Percentiles rank a stretch among this genome's conserved stretches.
These are phyloP conservation scores for Mythimna vitellina DNA, from an alignment of 2,888 invertebrate species.

Conservation along the genomic window DNA sequence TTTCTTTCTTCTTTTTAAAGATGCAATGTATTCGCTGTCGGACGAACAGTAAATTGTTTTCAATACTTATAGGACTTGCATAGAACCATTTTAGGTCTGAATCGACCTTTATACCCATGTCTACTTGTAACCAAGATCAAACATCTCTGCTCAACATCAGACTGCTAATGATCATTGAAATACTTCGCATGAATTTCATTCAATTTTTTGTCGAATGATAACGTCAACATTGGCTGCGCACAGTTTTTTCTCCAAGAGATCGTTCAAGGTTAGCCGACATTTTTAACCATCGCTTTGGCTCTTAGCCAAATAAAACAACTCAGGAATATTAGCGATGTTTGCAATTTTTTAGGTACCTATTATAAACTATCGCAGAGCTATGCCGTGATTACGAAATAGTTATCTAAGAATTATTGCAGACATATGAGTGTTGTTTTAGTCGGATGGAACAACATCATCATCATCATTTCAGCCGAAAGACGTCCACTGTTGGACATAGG, in stretches of 20 bases:
- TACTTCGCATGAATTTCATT: slow-evolving; percentile 27
- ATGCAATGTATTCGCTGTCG: too few relatives aligned
- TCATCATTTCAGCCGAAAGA: too few relatives aligned
- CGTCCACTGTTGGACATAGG: too few relatives aligned
- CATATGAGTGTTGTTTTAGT: neutral
- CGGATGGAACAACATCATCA: too few relatives aligned
- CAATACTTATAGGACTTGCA: neutral
- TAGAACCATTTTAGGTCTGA: neutral
- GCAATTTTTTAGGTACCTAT: slow-evolving; percentile 17
- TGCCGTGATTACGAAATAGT: slow-evolving; percentile 27
- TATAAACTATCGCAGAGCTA: slow-evolving; percentile 15
- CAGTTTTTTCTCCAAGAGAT: slow-evolving; percentile 19
- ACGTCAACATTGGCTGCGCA: slow-evolving; percentile 31
- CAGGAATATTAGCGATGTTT: slow-evolving; percentile 12
- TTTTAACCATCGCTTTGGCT: slow-evolving; percentile 51
- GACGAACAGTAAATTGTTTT: too few relatives aligned
- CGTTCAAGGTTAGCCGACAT: slow-evolving; percentile 47
- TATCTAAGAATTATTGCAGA: neutral
- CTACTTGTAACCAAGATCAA: neutral
- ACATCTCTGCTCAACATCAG: neutral
- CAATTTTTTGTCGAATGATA: slow-evolving; percentile 9
- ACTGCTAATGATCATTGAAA: neutral
- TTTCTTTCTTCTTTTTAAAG: too few relatives aligned
- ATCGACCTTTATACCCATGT: too few relatives aligned
- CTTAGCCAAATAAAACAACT: slow-evolving; percentile 35